Conservation (phyloP, 2,797 vertebrate genomes). For the Etheostoma nigrum region DNA sequence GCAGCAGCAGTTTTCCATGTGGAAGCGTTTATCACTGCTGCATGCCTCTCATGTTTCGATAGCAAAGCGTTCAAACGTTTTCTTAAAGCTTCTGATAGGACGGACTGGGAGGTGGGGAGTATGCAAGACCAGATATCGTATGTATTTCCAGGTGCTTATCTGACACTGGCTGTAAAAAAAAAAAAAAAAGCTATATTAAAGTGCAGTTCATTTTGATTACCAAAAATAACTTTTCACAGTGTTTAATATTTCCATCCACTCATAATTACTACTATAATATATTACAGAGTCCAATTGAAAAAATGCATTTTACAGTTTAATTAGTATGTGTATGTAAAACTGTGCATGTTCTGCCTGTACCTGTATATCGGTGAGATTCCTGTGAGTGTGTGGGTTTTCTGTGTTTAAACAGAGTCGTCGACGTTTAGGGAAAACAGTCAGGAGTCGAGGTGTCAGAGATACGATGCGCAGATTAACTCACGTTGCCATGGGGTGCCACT, state of each 20-base stretch:
- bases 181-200: neutral
- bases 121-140: neutral
- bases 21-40: conserved; percentile 42
- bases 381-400: neutral
- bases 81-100: conserved; percentile 15
- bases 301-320: too few relatives aligned
- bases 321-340: neutral
- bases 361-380: neutral
- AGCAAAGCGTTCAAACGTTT: conserved; percentile 2
- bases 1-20: conserved; percentile 4
- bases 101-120: neutral
- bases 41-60: conserved; percentile 15
- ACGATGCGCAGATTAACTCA: conserved; percentile 53
- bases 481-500: conserved; percentile 58
- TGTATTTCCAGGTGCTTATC: conserved; percentile 2
- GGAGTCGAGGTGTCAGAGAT: conserved; percentile 38
- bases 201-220: neutral
- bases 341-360: neutral
- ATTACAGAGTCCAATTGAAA: too few relatives aligned
- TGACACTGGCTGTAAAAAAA: neutral
- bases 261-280: too few relatives aligned
- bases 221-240: neutral
- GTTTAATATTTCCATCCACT: too few relatives aligned
- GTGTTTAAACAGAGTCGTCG: neutral
- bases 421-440: neutral